A percentile compares a stretch with the other conserved stretches of the same genome.
Evolutionary conservation across 2,797 vertebrate genomes (phyloP).

Genomic region (Anguilla pacifica): DNA sequence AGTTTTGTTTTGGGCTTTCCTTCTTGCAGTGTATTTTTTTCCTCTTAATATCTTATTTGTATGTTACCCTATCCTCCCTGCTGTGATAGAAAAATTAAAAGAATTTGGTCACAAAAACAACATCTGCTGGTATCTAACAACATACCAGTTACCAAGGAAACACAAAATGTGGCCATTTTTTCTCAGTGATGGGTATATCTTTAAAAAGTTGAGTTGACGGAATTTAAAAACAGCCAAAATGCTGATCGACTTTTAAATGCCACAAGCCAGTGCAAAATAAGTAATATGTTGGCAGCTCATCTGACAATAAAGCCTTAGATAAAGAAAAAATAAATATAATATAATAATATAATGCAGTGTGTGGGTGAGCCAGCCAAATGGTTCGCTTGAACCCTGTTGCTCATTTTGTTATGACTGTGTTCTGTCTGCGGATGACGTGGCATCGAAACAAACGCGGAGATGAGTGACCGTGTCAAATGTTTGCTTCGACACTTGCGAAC

Average conservation of each 20-base stretch:
- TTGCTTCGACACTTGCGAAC: too few relatives aligned
- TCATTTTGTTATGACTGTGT: too few relatives aligned
- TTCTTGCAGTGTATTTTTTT: too few relatives aligned
- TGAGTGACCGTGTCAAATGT: too few relatives aligned
- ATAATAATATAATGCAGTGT: too few relatives aligned
- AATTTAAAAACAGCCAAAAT: background rate
- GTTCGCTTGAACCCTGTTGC: too few relatives aligned
- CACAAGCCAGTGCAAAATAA: background rate
- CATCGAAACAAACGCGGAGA: too few relatives aligned
- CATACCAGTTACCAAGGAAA: background rate
- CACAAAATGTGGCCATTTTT: background rate
- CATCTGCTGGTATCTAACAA: background rate
- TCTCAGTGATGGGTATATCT: background rate
- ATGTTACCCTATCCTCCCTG: background rate
- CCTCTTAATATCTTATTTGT: too few relatives aligned
- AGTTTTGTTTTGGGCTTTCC: too few relatives aligned
- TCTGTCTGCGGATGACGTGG: too few relatives aligned
- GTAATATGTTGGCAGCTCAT: background rate
- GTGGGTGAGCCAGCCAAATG: too few relatives aligned
- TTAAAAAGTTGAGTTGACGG: background rate
- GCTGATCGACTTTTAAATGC: background rate
- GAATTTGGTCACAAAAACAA: background rate
- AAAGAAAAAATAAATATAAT: background rate
- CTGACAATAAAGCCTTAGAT: background rate
- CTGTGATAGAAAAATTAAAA: background rate